Base-by-base conservation (phyloP, 1,140 invertebrate genomes). In the Orius insidiosus region DNA sequence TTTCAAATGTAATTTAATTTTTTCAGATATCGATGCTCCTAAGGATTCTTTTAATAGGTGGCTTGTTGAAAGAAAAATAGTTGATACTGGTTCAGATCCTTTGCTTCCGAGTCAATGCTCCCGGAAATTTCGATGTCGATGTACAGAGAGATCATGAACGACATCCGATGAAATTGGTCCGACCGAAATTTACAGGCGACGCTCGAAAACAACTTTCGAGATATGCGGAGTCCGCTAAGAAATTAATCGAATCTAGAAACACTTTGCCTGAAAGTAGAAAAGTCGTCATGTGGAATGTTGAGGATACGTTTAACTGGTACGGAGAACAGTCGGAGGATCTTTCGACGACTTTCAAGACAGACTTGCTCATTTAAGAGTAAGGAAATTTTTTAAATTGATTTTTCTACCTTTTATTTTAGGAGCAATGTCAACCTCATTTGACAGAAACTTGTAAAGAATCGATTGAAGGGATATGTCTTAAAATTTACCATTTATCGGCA, bases 81-180 rank as follows among this genome's bases (percentile, higher is more conserved):
- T 87, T 46, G 90, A 97, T 58, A 74, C 71, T 51, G 83, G 82
- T 1, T 78, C 72, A 45, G 93, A 96, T 68, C 85, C 89, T 0
- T 60, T 97, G 18, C 62, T 97, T 11, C 90, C 92, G 0, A 88
- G 83, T 58, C 79, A 80, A 59, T 96, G 92, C 67, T 76, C 53
- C 83, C 85, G 6, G 90, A 95, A 64, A 80, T 96, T 51, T 94
- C 90, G 1, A 74, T 80, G 59, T 85, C 85, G 3, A 93, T 97
- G 89, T 94, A 92, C 62, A 76, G 85, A 46, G 93, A 96, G 68
- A 94, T 98, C 19, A 95, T 98, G 88, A 90, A 94, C 63, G 92
- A 97, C 62, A 93, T 98, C 93, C 93, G 0, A 88, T 98, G 24
- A 95, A 94, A 66, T 71, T 97, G 36, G 75, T 88, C 5, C 79